Conservation (phyloP, 2,888 invertebrate species). For the Merodon equestris region DNA sequence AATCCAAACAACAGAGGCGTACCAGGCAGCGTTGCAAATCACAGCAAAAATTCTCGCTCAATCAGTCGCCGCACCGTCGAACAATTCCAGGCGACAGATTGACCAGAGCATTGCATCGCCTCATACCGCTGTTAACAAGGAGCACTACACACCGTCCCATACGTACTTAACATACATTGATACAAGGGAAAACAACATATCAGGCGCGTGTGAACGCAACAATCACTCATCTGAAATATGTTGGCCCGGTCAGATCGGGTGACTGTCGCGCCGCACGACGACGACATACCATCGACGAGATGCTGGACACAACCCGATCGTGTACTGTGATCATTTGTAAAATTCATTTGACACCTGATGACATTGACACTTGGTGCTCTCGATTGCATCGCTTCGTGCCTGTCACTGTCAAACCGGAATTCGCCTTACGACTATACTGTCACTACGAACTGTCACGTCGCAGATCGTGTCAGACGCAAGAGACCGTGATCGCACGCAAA, state of each 20-base stretch:
- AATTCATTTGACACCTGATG: slow-evolving; percentile 66
- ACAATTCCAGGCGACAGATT: slow-evolving; percentile 39
- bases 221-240: slow-evolving; percentile 66
- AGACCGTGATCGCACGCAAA: slow-evolving; percentile 24
- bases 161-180: too few species aligned
- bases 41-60: slow-evolving; percentile 60
- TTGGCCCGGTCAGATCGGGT: slow-evolving; percentile 22
- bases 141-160: background rate
- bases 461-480: too few species aligned
- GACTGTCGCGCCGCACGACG: slow-evolving; percentile 10
- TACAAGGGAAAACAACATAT: background rate
- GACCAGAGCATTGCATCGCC: slow-evolving; percentile 13
- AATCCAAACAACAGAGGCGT: slow-evolving; percentile 18
- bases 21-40: slow-evolving; percentile 15
- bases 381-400: slow-evolving; percentile 33
- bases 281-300: background rate
- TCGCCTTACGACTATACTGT: slow-evolving; percentile 36
- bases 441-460: slow-evolving; percentile 17
- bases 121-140: slow-evolving; percentile 16
- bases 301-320: background rate
- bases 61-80: slow-evolving; percentile 40
- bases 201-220: slow-evolving; percentile 61
- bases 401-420: slow-evolving; percentile 63
- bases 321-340: slow-evolving; percentile 60
- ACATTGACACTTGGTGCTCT: slow-evolving; percentile 68